Evolutionary conservation across 2,113 vertebrate species (phyloP).

Genomic region (Lipotes vexillifer): DNA sequence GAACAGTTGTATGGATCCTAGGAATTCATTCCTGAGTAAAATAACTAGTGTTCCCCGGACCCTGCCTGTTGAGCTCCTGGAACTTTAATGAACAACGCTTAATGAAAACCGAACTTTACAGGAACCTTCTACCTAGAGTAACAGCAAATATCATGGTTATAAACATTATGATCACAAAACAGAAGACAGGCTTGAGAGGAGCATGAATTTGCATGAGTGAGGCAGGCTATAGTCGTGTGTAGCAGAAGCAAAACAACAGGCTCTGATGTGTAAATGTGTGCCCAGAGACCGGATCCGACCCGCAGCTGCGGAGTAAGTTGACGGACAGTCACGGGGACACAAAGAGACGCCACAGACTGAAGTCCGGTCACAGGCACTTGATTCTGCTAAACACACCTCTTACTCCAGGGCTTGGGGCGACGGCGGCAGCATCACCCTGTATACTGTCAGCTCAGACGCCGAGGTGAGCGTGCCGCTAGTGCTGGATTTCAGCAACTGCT

Average conservation of each 20-base stretch:
- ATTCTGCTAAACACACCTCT: rapidly evolving
- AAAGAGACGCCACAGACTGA: rapidly evolving
- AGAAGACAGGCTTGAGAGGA: background rate
- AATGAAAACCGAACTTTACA: background rate
- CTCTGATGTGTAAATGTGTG: background rate
- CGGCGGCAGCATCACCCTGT: rapidly evolving
- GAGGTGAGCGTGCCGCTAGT: rapidly evolving
- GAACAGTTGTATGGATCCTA: background rate
- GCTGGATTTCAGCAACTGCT: background rate
- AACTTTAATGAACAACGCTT: background rate
- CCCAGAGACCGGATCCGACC: background rate
- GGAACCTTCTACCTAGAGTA: background rate
- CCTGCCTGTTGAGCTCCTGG: background rate
- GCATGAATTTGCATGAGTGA: background rate
- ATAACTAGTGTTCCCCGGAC: background rate
- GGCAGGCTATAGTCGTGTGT: rapidly evolving
- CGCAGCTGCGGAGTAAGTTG: background rate
- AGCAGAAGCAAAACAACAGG: background rate
- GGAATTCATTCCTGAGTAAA: background rate
- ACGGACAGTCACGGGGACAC: background rate
- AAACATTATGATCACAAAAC: background rate
- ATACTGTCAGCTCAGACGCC: background rate
- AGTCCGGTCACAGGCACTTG: rapidly evolving
- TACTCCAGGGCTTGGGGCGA: background rate
- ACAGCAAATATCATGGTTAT: background rate